Evolutionary conservation across 1,140 invertebrate species (phyloP).

Genomic region (Lutraria rhynchaena): DNA sequence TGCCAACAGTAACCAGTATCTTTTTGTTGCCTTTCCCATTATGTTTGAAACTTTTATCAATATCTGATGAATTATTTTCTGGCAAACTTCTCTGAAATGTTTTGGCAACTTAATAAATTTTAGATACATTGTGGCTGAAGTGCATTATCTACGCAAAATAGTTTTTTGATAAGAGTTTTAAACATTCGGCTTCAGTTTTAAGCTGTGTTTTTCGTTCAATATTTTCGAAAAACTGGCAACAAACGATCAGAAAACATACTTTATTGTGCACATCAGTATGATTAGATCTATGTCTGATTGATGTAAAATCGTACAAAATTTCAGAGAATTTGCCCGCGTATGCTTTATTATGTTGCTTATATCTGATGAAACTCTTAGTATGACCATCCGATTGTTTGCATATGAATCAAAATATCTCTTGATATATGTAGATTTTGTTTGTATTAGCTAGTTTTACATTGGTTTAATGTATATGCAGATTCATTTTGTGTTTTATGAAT

Average conservation of each 20-base stretch:
- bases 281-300: too few relatives aligned
- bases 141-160: not conserved
- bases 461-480: too few relatives aligned
- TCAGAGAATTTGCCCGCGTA: constrained; percentile 12
- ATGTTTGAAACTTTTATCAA: constrained; percentile 40
- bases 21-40: constrained; percentile 56
- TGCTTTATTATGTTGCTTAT: constrained; percentile 49
- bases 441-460: not conserved
- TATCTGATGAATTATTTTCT: constrained; percentile 33
- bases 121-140: not conserved
- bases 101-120: not conserved
- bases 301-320: too few relatives aligned
- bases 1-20: constrained; percentile 55
- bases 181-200: too few relatives aligned
- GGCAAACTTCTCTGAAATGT: constrained; percentile 24
- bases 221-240: too few relatives aligned
- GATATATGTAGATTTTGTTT: not conserved
- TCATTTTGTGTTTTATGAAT: too few relatives aligned
- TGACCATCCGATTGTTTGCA: constrained; percentile 26
- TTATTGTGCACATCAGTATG: too few relatives aligned
- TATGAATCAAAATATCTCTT: not conserved
- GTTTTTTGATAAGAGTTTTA: too few relatives aligned
- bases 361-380: constrained; percentile 9
- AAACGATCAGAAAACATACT: too few relatives aligned
- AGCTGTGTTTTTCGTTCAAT: too few relatives aligned